These are phyloP conservation scores for Eriocheir sinensis DNA, from an alignment of 1,140 invertebrate genomes.

Conservation along the genomic window DNA sequence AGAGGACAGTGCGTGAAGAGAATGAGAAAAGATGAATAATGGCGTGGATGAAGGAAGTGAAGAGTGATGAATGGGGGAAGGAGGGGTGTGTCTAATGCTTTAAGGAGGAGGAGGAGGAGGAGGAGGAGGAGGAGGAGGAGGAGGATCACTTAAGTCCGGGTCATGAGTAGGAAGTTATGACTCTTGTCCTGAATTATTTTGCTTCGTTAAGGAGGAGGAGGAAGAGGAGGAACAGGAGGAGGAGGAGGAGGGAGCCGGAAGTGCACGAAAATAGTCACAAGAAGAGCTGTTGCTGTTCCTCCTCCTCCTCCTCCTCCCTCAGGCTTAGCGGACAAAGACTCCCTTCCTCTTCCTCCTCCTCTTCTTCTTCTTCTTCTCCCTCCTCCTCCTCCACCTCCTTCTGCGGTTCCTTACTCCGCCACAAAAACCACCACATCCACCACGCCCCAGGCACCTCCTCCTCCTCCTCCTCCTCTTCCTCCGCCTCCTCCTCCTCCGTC, in stretches of 20 bases:
- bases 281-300: neutral
- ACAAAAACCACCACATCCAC: neutral
- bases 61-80: neutral
- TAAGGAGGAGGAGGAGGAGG: neutral
- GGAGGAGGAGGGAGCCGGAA: neutral
- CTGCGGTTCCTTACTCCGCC: neutral
- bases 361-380: too few species aligned
- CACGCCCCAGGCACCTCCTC: neutral
- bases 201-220: conserved; percentile 19
- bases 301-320: neutral
- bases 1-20: too few species aligned
- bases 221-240: neutral
- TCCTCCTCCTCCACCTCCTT: neutral
- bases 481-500: neutral
- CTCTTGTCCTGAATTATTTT: too few species aligned
- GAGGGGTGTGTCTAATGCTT: neutral
- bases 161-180: too few species aligned
- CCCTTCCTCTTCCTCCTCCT: neutral
- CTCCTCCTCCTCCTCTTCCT: neutral
- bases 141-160: too few species aligned
- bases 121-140: conserved; percentile 17
- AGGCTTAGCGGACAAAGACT: neutral
- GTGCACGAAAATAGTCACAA: neutral
- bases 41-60: too few species aligned
- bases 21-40: too few species aligned